A percentile compares a stretch with the other conserved stretches of the same genome.
Evolutionary conservation across 2,113 vertebrate genomes (phyloP).

Genomic region (Dromiciops gliroides): DNA sequence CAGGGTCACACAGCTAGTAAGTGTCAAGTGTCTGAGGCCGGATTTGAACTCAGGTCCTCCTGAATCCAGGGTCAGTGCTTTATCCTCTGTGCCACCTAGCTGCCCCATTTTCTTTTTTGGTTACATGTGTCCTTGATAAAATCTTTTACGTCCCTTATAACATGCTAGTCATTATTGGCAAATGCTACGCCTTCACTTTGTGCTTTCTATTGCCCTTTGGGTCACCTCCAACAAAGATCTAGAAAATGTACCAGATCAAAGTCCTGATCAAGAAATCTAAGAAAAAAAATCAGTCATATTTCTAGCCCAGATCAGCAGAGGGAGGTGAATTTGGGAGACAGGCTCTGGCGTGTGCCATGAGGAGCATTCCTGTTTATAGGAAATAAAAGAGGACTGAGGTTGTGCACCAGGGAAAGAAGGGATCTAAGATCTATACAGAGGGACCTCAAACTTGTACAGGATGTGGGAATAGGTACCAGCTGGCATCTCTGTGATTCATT

Average conservation of each 20-base stretch:
- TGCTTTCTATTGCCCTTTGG: background rate
- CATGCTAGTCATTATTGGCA: background rate
- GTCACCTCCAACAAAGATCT: background rate
- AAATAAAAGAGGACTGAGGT: background rate
- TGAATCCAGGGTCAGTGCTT: too few relatives aligned
- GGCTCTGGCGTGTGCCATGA: background rate
- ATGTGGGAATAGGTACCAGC: background rate
- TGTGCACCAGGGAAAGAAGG: background rate
- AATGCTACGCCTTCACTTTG: background rate
- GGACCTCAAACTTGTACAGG: background rate
- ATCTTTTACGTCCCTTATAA: background rate
- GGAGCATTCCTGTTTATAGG: background rate
- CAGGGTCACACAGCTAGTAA: too few relatives aligned
- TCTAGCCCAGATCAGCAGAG: background rate
- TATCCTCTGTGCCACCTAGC: too few relatives aligned
- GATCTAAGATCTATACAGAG: background rate
- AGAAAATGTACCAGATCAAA: background rate
- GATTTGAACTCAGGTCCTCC: too few relatives aligned
- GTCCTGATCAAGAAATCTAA: background rate
- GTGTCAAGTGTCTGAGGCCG: too few relatives aligned
- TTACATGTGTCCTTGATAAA: background rate
- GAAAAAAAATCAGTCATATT: background rate
- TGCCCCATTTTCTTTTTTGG: background rate
- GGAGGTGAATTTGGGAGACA: background rate
- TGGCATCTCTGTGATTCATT: too few relatives aligned